A percentile compares a stretch with the other conserved stretches of the same genome.
phyloP scores from a whole-genome alignment of 2,113 vertebrate species.

The Misgurnus mizolepis region DNA sequence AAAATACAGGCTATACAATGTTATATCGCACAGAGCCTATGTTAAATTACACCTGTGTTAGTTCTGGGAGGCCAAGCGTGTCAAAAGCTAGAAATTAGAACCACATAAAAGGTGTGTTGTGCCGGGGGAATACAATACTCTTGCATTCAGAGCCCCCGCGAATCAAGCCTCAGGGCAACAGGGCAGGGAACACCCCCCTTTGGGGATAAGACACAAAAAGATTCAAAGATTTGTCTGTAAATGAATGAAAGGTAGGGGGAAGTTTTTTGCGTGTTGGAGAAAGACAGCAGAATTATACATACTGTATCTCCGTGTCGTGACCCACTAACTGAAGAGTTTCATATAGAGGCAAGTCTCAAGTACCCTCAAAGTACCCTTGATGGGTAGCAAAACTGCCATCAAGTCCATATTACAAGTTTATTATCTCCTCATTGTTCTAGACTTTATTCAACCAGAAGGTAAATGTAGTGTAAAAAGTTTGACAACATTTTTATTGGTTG shows the following conservation, averaged over 20 bases:
- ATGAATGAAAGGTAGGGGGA: constrained; percentile 37
- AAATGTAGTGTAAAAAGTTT: too few species aligned
- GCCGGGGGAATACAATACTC: constrained; percentile 4
- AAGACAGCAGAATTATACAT: constrained; percentile 34
- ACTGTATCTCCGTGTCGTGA: constrained; percentile 24
- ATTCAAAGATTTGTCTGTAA: constrained; percentile 24
- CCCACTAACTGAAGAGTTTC: constrained; percentile 9
- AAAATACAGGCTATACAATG: constrained; percentile 35
- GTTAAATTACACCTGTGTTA: constrained; percentile 45
- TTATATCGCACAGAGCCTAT: constrained; percentile 26
- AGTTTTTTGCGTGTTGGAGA: not conserved
- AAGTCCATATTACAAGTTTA: too few species aligned
- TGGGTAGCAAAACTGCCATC: too few species aligned
- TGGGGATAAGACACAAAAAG: not conserved
- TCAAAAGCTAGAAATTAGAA: constrained; percentile 1
- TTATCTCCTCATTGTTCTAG: too few species aligned
- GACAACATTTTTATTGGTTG: too few species aligned
- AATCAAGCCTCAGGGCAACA: constrained; percentile 32
- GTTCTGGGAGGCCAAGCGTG: constrained; percentile 39
- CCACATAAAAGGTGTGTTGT: constrained; percentile 6
- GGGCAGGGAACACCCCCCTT: constrained; percentile 20
- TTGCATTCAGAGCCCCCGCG: constrained; percentile 10
- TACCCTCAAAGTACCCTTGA: too few species aligned
- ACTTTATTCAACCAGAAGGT: too few species aligned
- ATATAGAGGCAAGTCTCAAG: constrained; percentile 1